A percentile compares a stretch with the other conserved stretches of the same genome.
These are phyloP conservation scores for Darevskia nairensis DNA, from an alignment of 2,797 vertebrate species.

Conservation along the genomic window DNA sequence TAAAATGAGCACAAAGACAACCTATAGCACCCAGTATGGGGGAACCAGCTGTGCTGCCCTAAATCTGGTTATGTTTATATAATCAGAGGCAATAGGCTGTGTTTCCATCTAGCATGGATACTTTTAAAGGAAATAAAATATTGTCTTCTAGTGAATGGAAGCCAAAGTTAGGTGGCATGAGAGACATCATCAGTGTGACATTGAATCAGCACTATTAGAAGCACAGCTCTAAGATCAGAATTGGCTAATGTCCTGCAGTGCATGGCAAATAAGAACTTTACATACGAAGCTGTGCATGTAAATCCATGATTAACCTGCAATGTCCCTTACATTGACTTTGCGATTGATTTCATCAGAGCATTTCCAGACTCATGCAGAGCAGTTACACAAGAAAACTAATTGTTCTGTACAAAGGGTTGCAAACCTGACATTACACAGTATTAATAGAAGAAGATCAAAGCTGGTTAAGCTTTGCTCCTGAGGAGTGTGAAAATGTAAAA, in stretches of 20 bases:
- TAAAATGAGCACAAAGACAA: background rate
- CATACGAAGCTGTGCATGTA: background rate
- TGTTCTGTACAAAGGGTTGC: background rate
- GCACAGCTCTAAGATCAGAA: background rate
- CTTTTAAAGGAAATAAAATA: background rate
- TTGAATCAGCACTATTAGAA: constrained; percentile 10
- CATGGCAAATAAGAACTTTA: background rate
- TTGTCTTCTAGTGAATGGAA: background rate
- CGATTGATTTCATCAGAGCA: background rate
- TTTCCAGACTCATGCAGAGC: background rate
- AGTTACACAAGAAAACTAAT: background rate
- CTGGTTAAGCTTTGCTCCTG: background rate
- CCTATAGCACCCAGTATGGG: background rate
- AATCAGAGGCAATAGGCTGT: background rate
- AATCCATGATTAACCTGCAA: constrained; percentile 11
- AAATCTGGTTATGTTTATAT: no score
- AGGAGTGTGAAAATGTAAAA: background rate
- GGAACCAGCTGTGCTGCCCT: no score
- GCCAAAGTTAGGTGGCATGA: background rate
- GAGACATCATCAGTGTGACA: background rate
- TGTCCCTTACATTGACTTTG: background rate
- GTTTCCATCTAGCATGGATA: background rate
- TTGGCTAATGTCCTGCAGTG: constrained; percentile 8
- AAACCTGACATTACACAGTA: background rate
- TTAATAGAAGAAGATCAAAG: background rate